phyloP scores from a whole-genome alignment of 2,888 invertebrate species.

The Cerceris rybyensis region DNA sequence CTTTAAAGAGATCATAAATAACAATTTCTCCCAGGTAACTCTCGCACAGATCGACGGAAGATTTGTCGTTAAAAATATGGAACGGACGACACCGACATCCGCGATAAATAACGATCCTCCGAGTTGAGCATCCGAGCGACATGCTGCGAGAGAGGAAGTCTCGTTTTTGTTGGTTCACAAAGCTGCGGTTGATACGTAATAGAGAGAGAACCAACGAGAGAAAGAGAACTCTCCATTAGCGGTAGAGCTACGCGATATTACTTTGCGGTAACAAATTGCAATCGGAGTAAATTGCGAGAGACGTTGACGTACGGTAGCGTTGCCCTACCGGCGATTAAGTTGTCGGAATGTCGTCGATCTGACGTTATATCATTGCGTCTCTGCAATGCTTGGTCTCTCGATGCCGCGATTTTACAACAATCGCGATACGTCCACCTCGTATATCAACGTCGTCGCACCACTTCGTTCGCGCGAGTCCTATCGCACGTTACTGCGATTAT shows the following conservation, averaged over 20 bases:
- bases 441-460: conserved; percentile 30
- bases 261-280: conserved; percentile 35
- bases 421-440: conserved; percentile 21
- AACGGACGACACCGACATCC: too few species aligned
- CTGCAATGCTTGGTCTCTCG: conserved; percentile 7
- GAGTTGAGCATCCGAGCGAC: too few species aligned
- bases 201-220: background rate
- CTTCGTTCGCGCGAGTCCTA: conserved; percentile 3
- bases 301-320: conserved; percentile 9
- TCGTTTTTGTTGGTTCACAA: background rate
- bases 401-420: conserved; percentile 18
- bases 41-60: too few species aligned
- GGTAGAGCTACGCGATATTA: background rate
- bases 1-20: too few species aligned
- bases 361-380: conserved; percentile 13
- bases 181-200: background rate
- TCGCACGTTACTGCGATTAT: conserved; percentile 27
- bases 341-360: conserved; percentile 42
- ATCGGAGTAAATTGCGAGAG: background rate
- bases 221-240: background rate
- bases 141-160: too few species aligned
- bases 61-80: too few species aligned
- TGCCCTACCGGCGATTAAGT: conserved; percentile 14
- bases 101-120: too few species aligned
- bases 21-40: too few species aligned